These are phyloP conservation scores for Xiphophorus maculatus DNA, from an alignment of 2,113 vertebrate genomes.

Conservation along the genomic window DNA sequence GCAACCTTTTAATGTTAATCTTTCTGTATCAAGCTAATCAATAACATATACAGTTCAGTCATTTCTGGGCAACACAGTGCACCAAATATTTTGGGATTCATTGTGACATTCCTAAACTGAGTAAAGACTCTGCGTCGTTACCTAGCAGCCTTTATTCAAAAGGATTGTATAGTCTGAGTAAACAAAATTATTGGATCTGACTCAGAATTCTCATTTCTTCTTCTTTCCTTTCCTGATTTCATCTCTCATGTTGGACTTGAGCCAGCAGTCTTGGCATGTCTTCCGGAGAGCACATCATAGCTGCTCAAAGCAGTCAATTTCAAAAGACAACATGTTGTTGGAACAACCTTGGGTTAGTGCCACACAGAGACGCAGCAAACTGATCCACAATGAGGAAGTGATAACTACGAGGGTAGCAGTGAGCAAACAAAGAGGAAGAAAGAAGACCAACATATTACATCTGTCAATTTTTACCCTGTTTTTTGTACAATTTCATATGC, in stretches of 20 bases:
- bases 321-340: slow-evolving; percentile 64
- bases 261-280: slow-evolving; percentile 67
- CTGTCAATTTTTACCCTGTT: neutral
- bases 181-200: slow-evolving; percentile 60
- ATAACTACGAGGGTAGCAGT: slow-evolving; percentile 25
- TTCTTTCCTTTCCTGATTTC: slow-evolving; percentile 36
- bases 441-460: slow-evolving; percentile 26
- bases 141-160: slow-evolving; percentile 38
- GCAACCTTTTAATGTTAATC: slow-evolving; percentile 3
- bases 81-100: slow-evolving; percentile 29
- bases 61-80: slow-evolving; percentile 25
- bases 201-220: slow-evolving; percentile 35
- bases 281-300: slow-evolving; percentile 65
- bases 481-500: neutral
- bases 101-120: slow-evolving; percentile 36
- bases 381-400: slow-evolving; percentile 22
- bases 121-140: slow-evolving; percentile 44
- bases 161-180: slow-evolving; percentile 46
- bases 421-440: slow-evolving; percentile 39
- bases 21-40: slow-evolving; percentile 2
- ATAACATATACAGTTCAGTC: slow-evolving; percentile 23
- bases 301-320: slow-evolving; percentile 69
- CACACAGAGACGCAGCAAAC: slow-evolving; percentile 27
- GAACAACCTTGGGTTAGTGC: slow-evolving; percentile 63
- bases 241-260: slow-evolving; percentile 44